phyloP scores from a whole-genome alignment of 2,888 invertebrate genomes.

The Drosophila mulleri region DNA sequence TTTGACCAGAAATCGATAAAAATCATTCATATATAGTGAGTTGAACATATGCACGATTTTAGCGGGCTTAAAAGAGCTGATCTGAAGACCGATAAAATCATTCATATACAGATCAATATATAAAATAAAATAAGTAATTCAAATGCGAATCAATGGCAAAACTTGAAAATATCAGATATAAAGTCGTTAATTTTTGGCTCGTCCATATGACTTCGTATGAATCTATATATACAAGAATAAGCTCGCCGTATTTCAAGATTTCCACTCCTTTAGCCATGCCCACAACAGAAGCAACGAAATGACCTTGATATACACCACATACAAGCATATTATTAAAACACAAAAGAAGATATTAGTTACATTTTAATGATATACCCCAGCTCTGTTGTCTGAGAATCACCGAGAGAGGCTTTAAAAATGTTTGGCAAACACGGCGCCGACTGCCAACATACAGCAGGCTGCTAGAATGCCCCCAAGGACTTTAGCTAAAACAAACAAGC shows the following conservation, averaged over 20 bases:
- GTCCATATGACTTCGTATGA: no score
- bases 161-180: no score
- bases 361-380: background rate
- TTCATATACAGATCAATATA: no score
- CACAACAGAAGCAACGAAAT: background rate
- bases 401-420: conserved; percentile 22
- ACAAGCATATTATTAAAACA: background rate
- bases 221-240: no score
- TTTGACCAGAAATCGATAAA: no score
- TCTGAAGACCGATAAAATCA: no score
- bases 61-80: no score
- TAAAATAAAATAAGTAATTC: no score
- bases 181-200: background rate
- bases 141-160: no score
- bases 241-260: no score
- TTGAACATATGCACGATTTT: no score
- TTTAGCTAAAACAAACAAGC: conserved; percentile 34
- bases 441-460: conserved; percentile 33
- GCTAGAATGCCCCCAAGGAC: conserved; percentile 46
- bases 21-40: no score
- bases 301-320: background rate
- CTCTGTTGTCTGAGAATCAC: conserved; percentile 11
- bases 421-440: conserved; percentile 20
- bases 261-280: background rate
- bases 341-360: background rate